Conservation (phyloP, 1,140 invertebrate genomes). For the Diabrotica virgifera region DNA sequence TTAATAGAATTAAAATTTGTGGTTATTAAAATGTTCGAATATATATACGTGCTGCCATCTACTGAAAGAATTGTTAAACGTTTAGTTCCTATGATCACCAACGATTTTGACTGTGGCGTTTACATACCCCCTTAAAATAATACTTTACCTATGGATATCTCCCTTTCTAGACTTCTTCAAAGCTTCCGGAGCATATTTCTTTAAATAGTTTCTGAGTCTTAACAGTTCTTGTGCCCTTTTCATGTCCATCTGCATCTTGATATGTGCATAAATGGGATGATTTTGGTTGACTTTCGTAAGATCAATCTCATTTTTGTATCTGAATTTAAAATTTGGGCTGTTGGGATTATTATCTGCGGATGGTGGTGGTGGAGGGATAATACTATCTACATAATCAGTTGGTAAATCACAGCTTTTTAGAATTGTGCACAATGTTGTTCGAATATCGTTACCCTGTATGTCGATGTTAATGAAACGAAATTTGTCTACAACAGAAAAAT, state of each 20-base stretch:
- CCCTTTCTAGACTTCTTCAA: conserved; percentile 59
- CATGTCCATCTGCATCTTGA: conserved; percentile 54
- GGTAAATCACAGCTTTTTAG: conserved; percentile 78
- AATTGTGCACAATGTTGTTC: conserved; percentile 72
- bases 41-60: no score
- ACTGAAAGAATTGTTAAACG: no score
- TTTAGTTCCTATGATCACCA: no score
- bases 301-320: conserved; percentile 44
- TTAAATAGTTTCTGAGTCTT: conserved; percentile 61
- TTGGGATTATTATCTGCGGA: conserved; percentile 22
- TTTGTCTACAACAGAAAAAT: conserved; percentile 51
- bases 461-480: conserved; percentile 72
- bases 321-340: conserved; percentile 27
- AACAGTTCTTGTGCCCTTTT: conserved; percentile 51
- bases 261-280: conserved; percentile 54
- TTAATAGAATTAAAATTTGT: no score
- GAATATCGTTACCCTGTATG: conserved; percentile 65
- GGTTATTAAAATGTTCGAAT: no score
- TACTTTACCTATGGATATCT: conserved; percentile 38
- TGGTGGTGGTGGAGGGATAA: conserved; percentile 45
- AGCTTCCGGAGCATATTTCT: conserved; percentile 61
- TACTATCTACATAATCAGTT: conserved; percentile 78
- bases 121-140: no score
- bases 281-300: conserved; percentile 54
- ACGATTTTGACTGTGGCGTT: no score